Base-by-base conservation (phyloP, 2,888 invertebrate genomes). In the Cyaniris semiargus region DNA sequence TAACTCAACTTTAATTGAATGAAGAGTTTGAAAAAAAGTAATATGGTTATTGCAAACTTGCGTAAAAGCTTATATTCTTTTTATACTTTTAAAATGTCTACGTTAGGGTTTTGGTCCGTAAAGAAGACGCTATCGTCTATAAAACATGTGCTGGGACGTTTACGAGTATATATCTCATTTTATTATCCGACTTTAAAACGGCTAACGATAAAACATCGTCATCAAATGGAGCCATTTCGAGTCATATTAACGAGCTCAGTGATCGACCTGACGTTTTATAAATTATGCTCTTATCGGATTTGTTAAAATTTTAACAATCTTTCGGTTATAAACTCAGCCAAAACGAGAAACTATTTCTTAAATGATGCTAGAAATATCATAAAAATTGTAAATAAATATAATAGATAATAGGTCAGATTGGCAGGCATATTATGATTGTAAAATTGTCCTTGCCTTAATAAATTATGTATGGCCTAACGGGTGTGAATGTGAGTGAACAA, bases 91-190 rank as follows among this genome's bases (percentile, higher is more conserved):
- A 18, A 15, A 66, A 27, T 66, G 4, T 66, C 27, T 66, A 13
- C 15, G 66, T 66, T 66, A 27, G 66, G 15, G 6, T 15, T 66
- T 66, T 66, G 31, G 66, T 15, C 66, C 6, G 23, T 66, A 66
- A 23, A 60, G 10, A 23, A 23, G 66, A 66, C 66, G 66, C 27
- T 27, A 27, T 66, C 27, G 27, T 66, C 66, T 66, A 66, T 66
- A 66, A 66, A 66, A 66, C 31, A 27, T 66, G 66, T 66, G 66
- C 27, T 15, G 15, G 60, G 60, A 70, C 70, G 70, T 71, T 38
- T 71, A 71, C 71, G 71, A 71, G 71, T 71, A 38, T 71, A 38
- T 71, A 15, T 66, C 27, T 66, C 70, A 71, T 71, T 71, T 71
- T 71, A 38, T 71, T 38, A 71, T 71, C 38, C 34, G 71, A 38